A percentile compares a stretch with the other conserved stretches of the same genome.
Conservation (phyloP, 2,888 invertebrate species). For the Campoplex capitator region DNA sequence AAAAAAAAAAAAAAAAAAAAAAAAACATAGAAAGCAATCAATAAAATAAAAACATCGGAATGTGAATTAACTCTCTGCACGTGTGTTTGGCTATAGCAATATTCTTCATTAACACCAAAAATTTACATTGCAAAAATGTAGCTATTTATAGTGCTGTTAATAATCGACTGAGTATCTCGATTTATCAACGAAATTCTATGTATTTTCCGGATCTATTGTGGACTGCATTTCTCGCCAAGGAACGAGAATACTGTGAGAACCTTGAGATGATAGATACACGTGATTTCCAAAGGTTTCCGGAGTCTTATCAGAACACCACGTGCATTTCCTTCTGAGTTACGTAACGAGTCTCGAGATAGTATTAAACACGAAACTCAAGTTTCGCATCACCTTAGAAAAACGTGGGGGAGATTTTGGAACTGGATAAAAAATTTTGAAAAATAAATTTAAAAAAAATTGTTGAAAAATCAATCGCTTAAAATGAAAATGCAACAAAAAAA, state of each 20-base stretch:
- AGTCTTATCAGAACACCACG: slow-evolving; percentile 47
- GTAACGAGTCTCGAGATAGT: slow-evolving; percentile 33
- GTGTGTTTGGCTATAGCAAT: no score
- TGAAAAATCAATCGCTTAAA: neutral
- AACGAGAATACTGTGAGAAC: slow-evolving; percentile 32
- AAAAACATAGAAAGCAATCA: no score
- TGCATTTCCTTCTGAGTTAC: slow-evolving; percentile 1
- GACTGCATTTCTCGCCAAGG: slow-evolving; percentile 25
- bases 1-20: no score
- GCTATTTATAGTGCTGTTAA: neutral
- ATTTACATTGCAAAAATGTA: neutral
- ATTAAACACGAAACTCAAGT: slow-evolving; percentile 21
- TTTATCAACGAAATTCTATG: neutral
- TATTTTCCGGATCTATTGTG: slow-evolving; percentile 26
- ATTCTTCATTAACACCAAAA: neutral
- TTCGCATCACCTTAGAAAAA: neutral
- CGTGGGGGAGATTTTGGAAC: neutral
- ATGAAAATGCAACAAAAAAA: neutral
- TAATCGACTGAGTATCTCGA: slow-evolving; percentile 1
- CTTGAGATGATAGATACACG: slow-evolving; percentile 49
- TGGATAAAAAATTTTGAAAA: neutral
- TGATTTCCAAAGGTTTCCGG: slow-evolving; percentile 57
- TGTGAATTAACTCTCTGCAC: no score
- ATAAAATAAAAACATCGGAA: no score
- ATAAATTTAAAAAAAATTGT: neutral